phyloP scores from a whole-genome alignment of 2,797 vertebrate species.

The Aselliscus stoliczkanus region DNA sequence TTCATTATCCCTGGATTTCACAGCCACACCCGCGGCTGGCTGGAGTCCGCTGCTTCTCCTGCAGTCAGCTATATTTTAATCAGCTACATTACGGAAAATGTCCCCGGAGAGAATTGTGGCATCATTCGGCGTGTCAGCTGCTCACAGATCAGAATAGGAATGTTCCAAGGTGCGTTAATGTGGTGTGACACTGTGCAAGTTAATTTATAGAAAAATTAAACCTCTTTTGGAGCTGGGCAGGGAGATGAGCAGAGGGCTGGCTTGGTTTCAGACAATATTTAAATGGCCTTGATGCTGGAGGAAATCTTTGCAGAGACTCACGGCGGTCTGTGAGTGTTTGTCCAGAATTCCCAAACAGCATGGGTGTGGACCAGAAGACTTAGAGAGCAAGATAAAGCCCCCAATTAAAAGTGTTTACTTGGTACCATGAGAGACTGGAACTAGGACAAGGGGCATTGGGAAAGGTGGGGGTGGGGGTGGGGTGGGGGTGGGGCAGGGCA shows the following conservation, averaged over 20 bases:
- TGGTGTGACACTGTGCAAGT: slow-evolving; percentile 46
- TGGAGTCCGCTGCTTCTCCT: slow-evolving; percentile 61
- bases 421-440: not conserved
- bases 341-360: not conserved
- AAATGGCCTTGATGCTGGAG: not conserved
- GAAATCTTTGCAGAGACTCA: not conserved
- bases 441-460: not conserved
- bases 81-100: slow-evolving; percentile 41
- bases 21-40: slow-evolving; percentile 14
- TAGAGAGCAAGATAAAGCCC: not conserved
- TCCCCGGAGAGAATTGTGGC: slow-evolving; percentile 66
- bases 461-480: fast-evolving
- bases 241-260: not conserved
- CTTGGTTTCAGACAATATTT: not conserved
- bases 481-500: fast-evolving
- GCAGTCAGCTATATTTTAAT: slow-evolving; percentile 57
- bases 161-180: slow-evolving; percentile 63
- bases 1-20: slow-evolving; percentile 55
- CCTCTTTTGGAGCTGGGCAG: slow-evolving; percentile 39
- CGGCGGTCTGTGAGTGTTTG: not conserved
- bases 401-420: not conserved
- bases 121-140: slow-evolving; percentile 53
- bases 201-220: slow-evolving; percentile 68
- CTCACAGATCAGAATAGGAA: slow-evolving; percentile 36
- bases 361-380: not conserved